Evolutionary conservation across 2,797 vertebrate species (phyloP), one percentile per base, ranked within the genome.

Genomic region (Falco berigora): DNA sequence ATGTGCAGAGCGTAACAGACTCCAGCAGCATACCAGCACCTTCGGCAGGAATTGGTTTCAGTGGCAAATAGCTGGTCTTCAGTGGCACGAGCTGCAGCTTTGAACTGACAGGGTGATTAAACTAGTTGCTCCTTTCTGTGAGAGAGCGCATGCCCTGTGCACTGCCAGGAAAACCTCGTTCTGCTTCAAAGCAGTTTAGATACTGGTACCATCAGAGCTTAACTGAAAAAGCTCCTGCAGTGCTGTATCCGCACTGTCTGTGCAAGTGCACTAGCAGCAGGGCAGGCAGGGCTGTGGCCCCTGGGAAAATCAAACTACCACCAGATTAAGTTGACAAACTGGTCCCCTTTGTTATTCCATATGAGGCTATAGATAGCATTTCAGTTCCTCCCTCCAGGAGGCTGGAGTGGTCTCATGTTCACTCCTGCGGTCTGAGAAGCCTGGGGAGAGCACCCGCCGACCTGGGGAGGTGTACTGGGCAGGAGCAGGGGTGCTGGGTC

Each of bases 11-110:
- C 13, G 55, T 66, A 55, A 78, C 19, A 71, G 75, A 44, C 68
- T 88, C 63, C 86, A 89, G 93, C 87, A 91, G 79, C 79, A 42
- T 36, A 44, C 53, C 71, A 92, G 4, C 74, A 72, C 66, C 86
- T 73, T 63, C 40, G 89, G 66, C 90, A 93, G 82, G 82, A 77
- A 36, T 14, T 80, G 85, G 53, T 49, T 91, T 87, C 64, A 66
- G 82, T 49, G 80, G 85, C 79, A 86, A 85, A 85, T 77, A 86
- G 90, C 88, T 85, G 72, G 40, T 91, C 77, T 95, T 40, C 40
- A 40, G 75, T 82, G 91, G 40, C 87, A 72, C 10, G 6, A 91
- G 80, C 90, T 59, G 69, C 85, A 89, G 79, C 90, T 82, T 72
- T 88, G 77, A 68, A 53, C 81, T 74, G 83, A 56, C 52, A 73